Percentiles rank a stretch among this genome's conserved stretches.
Evolutionary conservation across 2,797 vertebrate genomes (phyloP).

Genomic region (Triplophysa yarkandensis): DNA sequence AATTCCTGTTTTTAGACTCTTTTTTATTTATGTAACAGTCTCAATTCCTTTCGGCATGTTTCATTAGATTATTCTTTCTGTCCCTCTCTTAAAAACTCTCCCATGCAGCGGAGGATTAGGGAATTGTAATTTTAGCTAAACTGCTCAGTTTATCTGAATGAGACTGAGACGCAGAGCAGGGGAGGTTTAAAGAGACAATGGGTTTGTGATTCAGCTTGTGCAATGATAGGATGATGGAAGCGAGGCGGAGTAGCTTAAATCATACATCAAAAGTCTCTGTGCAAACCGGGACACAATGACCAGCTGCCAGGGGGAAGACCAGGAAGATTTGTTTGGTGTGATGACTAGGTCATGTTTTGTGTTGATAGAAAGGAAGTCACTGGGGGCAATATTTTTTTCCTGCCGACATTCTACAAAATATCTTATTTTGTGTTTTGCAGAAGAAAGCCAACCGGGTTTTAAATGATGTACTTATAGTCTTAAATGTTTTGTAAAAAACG

Average conservation of each 20-base stretch:
- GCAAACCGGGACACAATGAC: constrained; percentile 10
- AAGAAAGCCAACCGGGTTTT: too few relatives aligned
- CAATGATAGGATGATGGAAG: constrained; percentile 40
- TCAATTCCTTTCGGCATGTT: constrained; percentile 32
- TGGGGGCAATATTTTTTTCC: too few relatives aligned
- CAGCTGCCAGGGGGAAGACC: neutral
- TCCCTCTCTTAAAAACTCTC: constrained; percentile 42
- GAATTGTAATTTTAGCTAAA: constrained; percentile 51
- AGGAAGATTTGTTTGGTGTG: neutral
- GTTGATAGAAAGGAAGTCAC: too few relatives aligned
- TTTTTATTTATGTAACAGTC: constrained; percentile 33
- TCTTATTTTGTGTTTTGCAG: too few relatives aligned
- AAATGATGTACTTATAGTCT: too few relatives aligned
- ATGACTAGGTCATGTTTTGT: neutral
- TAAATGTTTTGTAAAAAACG: too few relatives aligned
- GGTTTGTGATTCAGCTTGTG: constrained; percentile 3
- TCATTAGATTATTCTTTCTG: constrained; percentile 18
- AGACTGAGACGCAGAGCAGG: constrained; percentile 27
- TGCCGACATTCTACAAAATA: too few relatives aligned
- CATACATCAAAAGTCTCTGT: constrained; percentile 36
- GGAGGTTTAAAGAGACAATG: constrained; percentile 37
- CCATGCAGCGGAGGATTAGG: constrained; percentile 54
- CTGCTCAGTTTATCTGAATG: constrained; percentile 38
- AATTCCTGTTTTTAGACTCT: constrained; percentile 52
- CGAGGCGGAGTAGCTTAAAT: constrained; percentile 24